phyloP scores from a whole-genome alignment of 1,140 invertebrate genomes.

The Cotesia typhae region DNA sequence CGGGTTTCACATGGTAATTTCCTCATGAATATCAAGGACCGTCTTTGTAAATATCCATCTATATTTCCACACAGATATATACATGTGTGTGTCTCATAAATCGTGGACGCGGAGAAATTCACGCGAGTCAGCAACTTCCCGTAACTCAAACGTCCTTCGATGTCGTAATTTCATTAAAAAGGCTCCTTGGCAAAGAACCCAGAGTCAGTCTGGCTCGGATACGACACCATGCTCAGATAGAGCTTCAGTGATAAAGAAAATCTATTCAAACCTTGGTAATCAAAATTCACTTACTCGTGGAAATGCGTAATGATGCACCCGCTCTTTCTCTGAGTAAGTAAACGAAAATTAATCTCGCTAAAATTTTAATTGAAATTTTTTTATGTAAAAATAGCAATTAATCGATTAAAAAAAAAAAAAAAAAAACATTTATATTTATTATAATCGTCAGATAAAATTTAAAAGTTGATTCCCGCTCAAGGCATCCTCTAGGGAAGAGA shows the following conservation, averaged over 20 bases:
- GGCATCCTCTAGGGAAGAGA: not conserved
- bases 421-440: no score
- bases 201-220: not conserved
- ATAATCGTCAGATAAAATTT: no score
- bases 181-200: not conserved
- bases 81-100: slow-evolving; percentile 4
- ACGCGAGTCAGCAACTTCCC: slow-evolving; percentile 14
- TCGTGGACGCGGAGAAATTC: slow-evolving; percentile 24
- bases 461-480: not conserved
- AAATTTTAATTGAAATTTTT: not conserved
- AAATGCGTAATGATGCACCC: slow-evolving; percentile 9
- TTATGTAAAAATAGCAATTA: no score
- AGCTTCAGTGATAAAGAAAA: slow-evolving; percentile 24
- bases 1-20: slow-evolving; percentile 37
- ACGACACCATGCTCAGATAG: slow-evolving; percentile 5
- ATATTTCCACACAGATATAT: not conserved
- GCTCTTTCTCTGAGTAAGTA: not conserved
- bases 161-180: slow-evolving; percentile 32
- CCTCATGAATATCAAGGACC: slow-evolving; percentile 34
- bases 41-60: not conserved
- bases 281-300: slow-evolving; percentile 31
- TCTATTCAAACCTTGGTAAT: slow-evolving; percentile 26
- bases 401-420: no score
- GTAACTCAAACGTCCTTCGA: slow-evolving; percentile 26
- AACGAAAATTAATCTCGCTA: slow-evolving; percentile 12